Evolutionary conservation across 2,797 vertebrate species (phyloP).

Genomic region (Anabacerthia variegaticeps): DNA sequence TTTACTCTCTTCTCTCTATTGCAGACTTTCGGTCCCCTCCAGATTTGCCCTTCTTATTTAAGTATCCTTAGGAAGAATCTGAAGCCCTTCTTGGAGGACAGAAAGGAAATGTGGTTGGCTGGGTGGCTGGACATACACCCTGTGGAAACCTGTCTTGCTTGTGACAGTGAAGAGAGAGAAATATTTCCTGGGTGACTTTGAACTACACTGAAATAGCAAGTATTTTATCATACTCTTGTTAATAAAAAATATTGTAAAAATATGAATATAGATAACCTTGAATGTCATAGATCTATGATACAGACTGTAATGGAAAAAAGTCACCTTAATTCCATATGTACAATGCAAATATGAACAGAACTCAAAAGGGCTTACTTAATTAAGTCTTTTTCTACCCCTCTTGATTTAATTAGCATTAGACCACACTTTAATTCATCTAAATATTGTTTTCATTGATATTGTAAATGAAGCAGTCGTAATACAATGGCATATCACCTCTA

Average conservation of each 20-base stretch:
- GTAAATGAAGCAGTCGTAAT: neutral
- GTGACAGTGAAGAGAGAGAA: neutral
- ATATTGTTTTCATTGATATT: neutral
- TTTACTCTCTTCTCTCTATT: neutral
- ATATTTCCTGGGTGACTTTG: neutral
- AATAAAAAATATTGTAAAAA: neutral
- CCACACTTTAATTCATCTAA: neutral
- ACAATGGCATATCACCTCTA: neutral
- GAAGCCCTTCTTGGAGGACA: neutral
- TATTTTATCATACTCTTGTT: neutral
- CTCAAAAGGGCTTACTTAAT: neutral
- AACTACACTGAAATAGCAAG: neutral
- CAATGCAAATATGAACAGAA: neutral
- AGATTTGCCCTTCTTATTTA: neutral
- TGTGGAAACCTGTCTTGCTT: neutral
- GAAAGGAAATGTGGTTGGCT: neutral
- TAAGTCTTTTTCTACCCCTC: neutral
- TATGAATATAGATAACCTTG: neutral
- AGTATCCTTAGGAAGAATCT: neutral
- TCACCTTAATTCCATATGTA: neutral
- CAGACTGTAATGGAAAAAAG: neutral
- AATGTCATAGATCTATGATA: neutral
- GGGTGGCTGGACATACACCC: neutral
- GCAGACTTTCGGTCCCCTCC: neutral
- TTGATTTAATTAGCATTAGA: neutral